Evolutionary conservation across 2,888 invertebrate genomes (phyloP).

Genomic region (Podotricha telesiphe): DNA sequence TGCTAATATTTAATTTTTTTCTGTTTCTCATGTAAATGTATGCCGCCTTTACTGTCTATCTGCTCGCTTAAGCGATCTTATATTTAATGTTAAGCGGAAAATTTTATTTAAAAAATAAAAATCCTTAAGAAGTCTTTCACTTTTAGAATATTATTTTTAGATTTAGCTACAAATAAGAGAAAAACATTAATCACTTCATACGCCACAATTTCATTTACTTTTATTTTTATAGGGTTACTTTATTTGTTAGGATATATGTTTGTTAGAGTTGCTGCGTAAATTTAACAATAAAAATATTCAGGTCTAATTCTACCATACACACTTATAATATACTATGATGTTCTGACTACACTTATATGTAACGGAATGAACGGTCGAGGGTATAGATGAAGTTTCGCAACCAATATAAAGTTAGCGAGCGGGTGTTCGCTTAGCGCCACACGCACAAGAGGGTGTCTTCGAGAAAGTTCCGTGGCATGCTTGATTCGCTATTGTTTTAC

Average conservation of each 20-base stretch:
- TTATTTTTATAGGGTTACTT: slow-evolving; percentile 30
- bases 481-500: slow-evolving; percentile 81
- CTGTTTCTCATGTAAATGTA: slow-evolving; percentile 72
- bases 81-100: slow-evolving; percentile 72
- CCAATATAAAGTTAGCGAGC: slow-evolving; percentile 79
- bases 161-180: slow-evolving; percentile 53
- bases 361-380: slow-evolving; percentile 55
- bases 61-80: slow-evolving; percentile 72
- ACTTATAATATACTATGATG: slow-evolving; percentile 10
- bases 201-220: slow-evolving; percentile 46
- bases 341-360: slow-evolving; percentile 22
- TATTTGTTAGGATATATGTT: slow-evolving; percentile 1
- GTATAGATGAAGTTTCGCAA: slow-evolving; percentile 72
- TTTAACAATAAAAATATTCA: slow-evolving; percentile 18
- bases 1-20: slow-evolving; percentile 55
- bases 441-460: slow-evolving; percentile 79
- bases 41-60: slow-evolving; percentile 72
- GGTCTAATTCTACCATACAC: slow-evolving; percentile 21
- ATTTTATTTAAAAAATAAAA: slow-evolving; percentile 68
- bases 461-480: slow-evolving; percentile 80
- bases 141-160: slow-evolving; percentile 58
- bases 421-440: slow-evolving; percentile 71
- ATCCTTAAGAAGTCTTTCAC: slow-evolving; percentile 53
- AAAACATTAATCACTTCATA: slow-evolving; percentile 52
- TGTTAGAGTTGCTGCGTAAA: slow-evolving; percentile 5